phyloP scores from a whole-genome alignment of 2,113 vertebrate species.

The Dromiciops gliroides region DNA sequence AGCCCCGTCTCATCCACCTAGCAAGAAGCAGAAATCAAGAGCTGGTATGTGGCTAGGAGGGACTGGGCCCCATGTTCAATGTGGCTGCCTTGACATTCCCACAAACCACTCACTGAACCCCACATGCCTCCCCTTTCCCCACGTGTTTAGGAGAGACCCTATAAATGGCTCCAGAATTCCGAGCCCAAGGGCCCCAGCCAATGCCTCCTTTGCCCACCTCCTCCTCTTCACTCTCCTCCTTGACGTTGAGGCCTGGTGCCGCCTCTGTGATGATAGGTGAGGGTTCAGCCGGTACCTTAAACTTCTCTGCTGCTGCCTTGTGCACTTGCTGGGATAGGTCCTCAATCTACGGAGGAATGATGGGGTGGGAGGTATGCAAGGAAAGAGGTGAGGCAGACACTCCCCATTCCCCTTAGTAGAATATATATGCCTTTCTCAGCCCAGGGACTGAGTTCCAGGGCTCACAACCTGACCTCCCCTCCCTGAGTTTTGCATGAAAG shows the following conservation, averaged over 20 bases:
- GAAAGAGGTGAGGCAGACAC: neutral
- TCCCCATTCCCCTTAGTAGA: accelerated
- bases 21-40: accelerated
- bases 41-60: neutral
- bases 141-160: neutral
- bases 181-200: conserved; percentile 79
- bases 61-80: neutral
- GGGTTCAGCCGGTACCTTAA: conserved; percentile 95
- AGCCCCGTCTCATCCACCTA: conserved; percentile 94
- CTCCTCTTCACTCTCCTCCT: conserved; percentile 93
- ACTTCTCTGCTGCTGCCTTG: conserved; percentile 97
- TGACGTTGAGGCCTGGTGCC: conserved; percentile 89
- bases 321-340: conserved; percentile 98
- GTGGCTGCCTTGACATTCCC: neutral
- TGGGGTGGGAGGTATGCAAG: accelerated
- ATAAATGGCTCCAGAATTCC: too few species aligned
- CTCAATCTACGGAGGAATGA: conserved; percentile 88
- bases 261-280: conserved; percentile 87
- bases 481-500: neutral
- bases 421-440: too few species aligned
- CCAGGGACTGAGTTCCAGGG: neutral
- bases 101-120: neutral
- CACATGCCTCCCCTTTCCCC: too few species aligned
- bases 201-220: conserved; percentile 88
- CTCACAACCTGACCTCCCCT: too few species aligned